Conservation (phyloP, 2,888 invertebrate genomes). For the Lasioglossum oenotherae region DNA sequence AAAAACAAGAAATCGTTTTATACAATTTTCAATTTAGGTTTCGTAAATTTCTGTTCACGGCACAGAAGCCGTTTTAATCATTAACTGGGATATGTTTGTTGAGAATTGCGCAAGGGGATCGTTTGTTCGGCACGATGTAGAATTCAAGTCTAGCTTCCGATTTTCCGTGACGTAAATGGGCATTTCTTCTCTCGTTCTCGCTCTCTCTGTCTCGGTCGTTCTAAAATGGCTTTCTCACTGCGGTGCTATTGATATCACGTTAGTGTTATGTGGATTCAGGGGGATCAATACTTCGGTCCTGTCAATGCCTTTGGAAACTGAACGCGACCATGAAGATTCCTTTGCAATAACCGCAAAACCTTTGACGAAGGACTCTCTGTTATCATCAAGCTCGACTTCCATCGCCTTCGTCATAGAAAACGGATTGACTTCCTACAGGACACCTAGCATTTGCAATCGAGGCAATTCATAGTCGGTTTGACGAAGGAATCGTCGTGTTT, state of each 20-base stretch:
- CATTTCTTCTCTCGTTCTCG: slow-evolving; percentile 20
- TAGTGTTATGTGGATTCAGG: slow-evolving; percentile 58
- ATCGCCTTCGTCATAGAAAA: slow-evolving; percentile 40
- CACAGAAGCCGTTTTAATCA: not conserved
- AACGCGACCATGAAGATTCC: slow-evolving; percentile 68
- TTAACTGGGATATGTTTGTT: not conserved
- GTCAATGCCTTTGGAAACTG: slow-evolving; percentile 59
- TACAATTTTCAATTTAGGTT: not conserved
- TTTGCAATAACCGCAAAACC: slow-evolving; percentile 67
- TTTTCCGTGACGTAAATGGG: slow-evolving; percentile 54
- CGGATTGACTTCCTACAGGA: slow-evolving; percentile 55
- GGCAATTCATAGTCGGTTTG: not conserved
- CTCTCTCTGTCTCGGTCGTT: slow-evolving; percentile 33
- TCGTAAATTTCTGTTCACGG: not conserved
- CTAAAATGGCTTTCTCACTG: slow-evolving; percentile 66
- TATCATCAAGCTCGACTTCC: slow-evolving; percentile 66
- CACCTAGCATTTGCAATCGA: slow-evolving; percentile 27
- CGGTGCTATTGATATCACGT: slow-evolving; percentile 67
- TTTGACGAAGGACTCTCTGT: slow-evolving; percentile 57
- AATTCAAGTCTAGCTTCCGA: slow-evolving; percentile 40
- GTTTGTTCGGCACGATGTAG: not conserved
- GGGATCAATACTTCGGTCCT: slow-evolving; percentile 69
- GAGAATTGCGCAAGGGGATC: not conserved
- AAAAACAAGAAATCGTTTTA: not conserved
- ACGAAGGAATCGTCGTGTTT: not conserved